These are phyloP conservation scores for Epinotia nisella DNA, from an alignment of 2,888 invertebrate species.

Conservation along the genomic window DNA sequence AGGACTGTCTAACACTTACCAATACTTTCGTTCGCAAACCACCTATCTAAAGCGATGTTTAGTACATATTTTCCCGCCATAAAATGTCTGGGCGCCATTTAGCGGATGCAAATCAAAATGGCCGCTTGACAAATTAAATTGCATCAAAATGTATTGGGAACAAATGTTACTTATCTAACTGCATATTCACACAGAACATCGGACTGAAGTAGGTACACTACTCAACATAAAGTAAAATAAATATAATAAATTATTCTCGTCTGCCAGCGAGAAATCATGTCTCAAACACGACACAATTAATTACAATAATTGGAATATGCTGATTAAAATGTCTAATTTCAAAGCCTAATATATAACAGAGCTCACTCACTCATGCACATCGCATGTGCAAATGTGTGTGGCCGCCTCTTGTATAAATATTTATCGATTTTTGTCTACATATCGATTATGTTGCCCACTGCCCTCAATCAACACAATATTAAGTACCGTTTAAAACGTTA, in stretches of 20 bases:
- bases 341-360: constrained; percentile 24
- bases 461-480: constrained; percentile 33
- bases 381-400: neutral
- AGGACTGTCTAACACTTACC: constrained; percentile 4
- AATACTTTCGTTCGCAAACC: constrained; percentile 7
- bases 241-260: constrained; percentile 43
- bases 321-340: constrained; percentile 19
- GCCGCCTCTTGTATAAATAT: neutral
- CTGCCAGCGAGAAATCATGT: constrained; percentile 30
- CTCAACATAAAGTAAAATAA: constrained; percentile 41
- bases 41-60: neutral
- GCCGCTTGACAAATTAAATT: neutral
- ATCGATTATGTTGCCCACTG: constrained; percentile 18
- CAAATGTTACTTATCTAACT: constrained; percentile 12
- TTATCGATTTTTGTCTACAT: constrained; percentile 6
- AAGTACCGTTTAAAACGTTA: constrained; percentile 48
- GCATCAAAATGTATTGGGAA: neutral
- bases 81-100: neutral
- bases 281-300: constrained; percentile 30
- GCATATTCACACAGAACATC: constrained; percentile 18
- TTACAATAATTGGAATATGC: constrained; percentile 30
- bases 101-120: constrained; percentile 7
- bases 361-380: constrained; percentile 4
- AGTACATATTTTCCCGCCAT: neutral
- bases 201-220: neutral